Base-by-base conservation (phyloP, 1,140 invertebrate species). In the Pseudomyrmex concolor region DNA sequence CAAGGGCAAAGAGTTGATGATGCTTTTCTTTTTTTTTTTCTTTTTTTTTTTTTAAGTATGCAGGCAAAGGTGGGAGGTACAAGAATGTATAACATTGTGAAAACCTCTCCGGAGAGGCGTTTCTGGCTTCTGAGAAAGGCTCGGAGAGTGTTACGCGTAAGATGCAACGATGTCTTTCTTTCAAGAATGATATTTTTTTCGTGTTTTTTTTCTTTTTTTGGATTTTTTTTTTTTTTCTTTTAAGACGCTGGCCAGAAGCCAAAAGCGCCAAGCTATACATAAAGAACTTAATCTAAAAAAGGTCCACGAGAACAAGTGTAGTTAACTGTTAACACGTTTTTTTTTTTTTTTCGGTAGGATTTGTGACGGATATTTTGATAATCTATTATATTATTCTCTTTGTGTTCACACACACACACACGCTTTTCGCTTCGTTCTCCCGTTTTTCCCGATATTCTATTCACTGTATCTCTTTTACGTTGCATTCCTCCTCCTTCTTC, bases 101-200 rank as follows among this genome's bases (percentile, higher is more conserved):
- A 34, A 34, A 86, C 76, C 78, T 81, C 85, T 89, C 87, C 84
- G 80, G 84, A 78, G 55, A 80, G 90, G 90, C 90, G 90, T 88
- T 91, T 91, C 89, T 87, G 86, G 90, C 90, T 91, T 92, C 89
- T 91, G 89, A 90, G 76, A 89, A 86, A 84, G 81, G 81, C 85
- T 73, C 71, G 83, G 84, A 89, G 85, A 72, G 81, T 84, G 85
- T 66, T 74, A 55, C 86, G 80, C 64, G 64, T 25, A 80, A 57
- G 54, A 77, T 76, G 73, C n/a, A 43, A 68, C 43, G 51, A 50
- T 83, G 50, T 78, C 50, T 77, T 83, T 83, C 57, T 66, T 59
- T 55, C 67, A 55, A 54, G 72, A 66, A 57, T 17, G 19, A 76
- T 43, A 4, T 55, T 34, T 34, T 34, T 34, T 34, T 34, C 0